These are phyloP conservation scores for Talpa occidentalis DNA, from an alignment of 2,113 vertebrate species.

Conservation along the genomic window DNA sequence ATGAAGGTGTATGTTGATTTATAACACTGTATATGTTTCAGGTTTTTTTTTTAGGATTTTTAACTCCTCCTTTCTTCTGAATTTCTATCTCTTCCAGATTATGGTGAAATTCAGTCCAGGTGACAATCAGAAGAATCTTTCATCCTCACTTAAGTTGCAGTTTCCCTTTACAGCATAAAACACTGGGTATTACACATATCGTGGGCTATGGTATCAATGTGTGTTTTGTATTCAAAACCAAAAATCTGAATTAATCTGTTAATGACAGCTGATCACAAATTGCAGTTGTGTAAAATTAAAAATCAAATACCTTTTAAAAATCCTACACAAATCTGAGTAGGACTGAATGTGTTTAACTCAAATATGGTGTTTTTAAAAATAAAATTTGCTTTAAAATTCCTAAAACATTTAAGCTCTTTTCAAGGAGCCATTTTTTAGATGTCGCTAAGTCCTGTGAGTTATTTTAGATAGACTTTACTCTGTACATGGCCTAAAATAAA, in stretches of 20 bases:
- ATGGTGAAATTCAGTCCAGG: background rate
- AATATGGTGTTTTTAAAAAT: background rate
- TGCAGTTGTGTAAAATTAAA: background rate
- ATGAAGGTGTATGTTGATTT: too few species aligned
- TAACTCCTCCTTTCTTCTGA: background rate
- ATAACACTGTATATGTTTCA: too few species aligned
- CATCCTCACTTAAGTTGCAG: background rate
- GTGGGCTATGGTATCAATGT: background rate
- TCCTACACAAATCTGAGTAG: background rate
- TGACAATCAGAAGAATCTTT: background rate
- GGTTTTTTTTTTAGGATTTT: background rate
- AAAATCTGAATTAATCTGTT: background rate
- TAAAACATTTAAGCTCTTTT: background rate
- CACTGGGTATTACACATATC: background rate
- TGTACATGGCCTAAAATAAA: background rate
- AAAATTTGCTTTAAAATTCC: background rate
- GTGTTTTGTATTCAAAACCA: background rate
- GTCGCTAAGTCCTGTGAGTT: background rate
- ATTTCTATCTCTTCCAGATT: background rate
- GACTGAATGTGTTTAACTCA: background rate
- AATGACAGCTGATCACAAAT: background rate
- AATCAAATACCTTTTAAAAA: constrained; percentile 4
- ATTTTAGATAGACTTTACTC: background rate
- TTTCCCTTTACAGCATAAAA: background rate
- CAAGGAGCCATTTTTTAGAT: background rate